These are phyloP conservation scores for Centruroides sculpturatus DNA, from an alignment of 1,140 invertebrate species.

Conservation along the genomic window DNA sequence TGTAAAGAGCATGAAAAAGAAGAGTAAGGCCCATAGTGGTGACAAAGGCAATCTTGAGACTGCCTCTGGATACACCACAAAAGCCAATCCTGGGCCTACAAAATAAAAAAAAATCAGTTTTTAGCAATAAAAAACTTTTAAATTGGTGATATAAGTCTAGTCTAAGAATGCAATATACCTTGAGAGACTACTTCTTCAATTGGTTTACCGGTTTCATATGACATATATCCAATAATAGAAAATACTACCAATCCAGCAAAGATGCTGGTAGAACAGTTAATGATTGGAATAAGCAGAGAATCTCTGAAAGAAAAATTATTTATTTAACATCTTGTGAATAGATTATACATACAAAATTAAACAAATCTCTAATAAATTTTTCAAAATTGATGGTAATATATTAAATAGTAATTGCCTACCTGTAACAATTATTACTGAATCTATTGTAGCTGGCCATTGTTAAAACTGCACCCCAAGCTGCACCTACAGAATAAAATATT, in stretches of 20 bases:
- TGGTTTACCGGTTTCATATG: conserved; percentile 62
- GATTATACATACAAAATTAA: too few species aligned
- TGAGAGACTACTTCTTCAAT: conserved; percentile 68
- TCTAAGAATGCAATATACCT: conserved; percentile 4
- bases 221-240: conserved; percentile 46
- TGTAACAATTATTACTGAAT: conserved; percentile 51
- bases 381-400: too few species aligned
- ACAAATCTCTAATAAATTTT: too few species aligned
- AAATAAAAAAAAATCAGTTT: neutral
- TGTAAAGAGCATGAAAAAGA: conserved; percentile 68
- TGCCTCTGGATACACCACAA: conserved; percentile 41
- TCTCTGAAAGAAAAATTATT: conserved; percentile 5
- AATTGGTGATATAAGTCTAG: neutral
- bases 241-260: conserved; percentile 48
- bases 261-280: conserved; percentile 46
- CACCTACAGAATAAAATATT: conserved; percentile 34
- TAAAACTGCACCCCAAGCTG: conserved; percentile 65
- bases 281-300: conserved; percentile 46
- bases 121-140: conserved; percentile 20
- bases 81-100: conserved; percentile 41
- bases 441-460: conserved; percentile 40
- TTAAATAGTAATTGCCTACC: conserved; percentile 24
- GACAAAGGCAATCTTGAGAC: conserved; percentile 34
- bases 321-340: too few species aligned
- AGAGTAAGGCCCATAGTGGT: conserved; percentile 42